Evolutionary conservation across 2,113 vertebrate genomes (phyloP).

Genomic region (Perca flavescens): DNA sequence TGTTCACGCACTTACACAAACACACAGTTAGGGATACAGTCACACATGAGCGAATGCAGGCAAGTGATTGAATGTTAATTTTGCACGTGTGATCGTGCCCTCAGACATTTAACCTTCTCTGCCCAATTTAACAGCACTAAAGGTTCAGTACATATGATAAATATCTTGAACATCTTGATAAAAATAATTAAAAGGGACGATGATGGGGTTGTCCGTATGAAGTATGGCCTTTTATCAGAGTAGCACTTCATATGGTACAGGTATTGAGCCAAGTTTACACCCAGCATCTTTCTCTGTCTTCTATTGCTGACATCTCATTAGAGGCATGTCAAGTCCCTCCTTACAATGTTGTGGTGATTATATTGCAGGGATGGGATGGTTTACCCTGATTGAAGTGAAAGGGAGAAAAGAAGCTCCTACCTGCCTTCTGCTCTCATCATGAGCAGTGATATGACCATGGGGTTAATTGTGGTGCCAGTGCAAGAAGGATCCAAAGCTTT

Average conservation of each 20-base stretch:
- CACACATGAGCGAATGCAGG: no score
- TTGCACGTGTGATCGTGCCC: no score
- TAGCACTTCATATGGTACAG: constrained; percentile 33
- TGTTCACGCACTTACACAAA: background rate
- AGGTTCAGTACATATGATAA: constrained; percentile 10
- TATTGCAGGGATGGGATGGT: constrained; percentile 50
- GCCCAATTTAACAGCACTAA: background rate
- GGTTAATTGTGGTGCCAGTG: constrained; percentile 57
- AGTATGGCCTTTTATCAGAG: constrained; percentile 24
- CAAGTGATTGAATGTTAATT: no score
- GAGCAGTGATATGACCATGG: constrained; percentile 29
- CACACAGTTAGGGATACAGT: background rate
- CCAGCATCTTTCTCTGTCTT: constrained; percentile 26
- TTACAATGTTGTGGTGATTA: constrained; percentile 49
- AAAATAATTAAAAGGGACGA: constrained; percentile 47
- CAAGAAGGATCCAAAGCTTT: constrained; percentile 35
- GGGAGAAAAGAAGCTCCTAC: constrained; percentile 6
- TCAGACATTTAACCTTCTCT: constrained; percentile 19
- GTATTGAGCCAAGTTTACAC: constrained; percentile 35
- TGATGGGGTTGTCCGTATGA: constrained; percentile 22
- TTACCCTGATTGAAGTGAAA: constrained; percentile 33
- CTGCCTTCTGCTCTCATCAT: constrained; percentile 36
- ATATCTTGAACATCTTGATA: constrained; percentile 19
- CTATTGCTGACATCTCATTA: constrained; percentile 67
- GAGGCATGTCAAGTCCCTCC: constrained; percentile 41